A percentile compares a stretch with the other conserved stretches of the same genome.
Evolutionary conservation across 2,113 vertebrate species (phyloP).

Genomic region (Lophura nycthemera): DNA sequence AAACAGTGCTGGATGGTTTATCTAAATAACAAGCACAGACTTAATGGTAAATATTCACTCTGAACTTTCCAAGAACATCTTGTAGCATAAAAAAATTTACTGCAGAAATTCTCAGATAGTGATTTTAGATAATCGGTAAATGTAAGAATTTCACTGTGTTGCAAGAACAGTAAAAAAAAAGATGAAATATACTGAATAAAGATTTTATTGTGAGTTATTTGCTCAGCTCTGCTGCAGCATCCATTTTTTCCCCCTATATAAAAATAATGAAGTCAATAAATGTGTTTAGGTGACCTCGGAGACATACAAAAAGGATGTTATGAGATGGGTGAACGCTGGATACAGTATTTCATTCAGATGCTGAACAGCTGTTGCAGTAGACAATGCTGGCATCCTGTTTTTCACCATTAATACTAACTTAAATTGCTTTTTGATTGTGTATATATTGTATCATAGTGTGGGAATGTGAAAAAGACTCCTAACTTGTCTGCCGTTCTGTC

Average conservation of each 20-base stretch:
- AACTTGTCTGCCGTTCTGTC: not conserved
- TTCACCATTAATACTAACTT: constrained; percentile 5
- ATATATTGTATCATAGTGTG: not conserved
- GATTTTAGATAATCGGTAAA: constrained; percentile 55
- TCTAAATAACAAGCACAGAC: constrained; percentile 35
- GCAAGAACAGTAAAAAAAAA: constrained; percentile 53
- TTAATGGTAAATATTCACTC: constrained; percentile 23
- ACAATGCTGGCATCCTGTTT: constrained; percentile 48
- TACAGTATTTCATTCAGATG: constrained; percentile 62
- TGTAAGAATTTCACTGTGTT: constrained; percentile 56
- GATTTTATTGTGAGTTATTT: constrained; percentile 73
- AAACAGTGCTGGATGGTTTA: not conserved
- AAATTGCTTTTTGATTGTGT: not conserved
- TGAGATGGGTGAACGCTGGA: constrained; percentile 61
- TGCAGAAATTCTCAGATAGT: constrained; percentile 38
- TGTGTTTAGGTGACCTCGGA: constrained; percentile 66
- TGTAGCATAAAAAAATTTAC: constrained; percentile 43
- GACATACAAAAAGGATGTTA: constrained; percentile 65
- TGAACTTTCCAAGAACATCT: constrained; percentile 54
- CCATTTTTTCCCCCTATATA: constrained; percentile 68
- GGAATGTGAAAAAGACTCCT: not conserved
- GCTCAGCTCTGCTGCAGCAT: constrained; percentile 59
- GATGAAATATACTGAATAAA: constrained; percentile 63
- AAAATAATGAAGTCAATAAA: constrained; percentile 75
- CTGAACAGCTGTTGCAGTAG: constrained; percentile 49